These are phyloP conservation scores for Agriopis marginaria DNA, from an alignment of 2,888 invertebrate genomes.

Conservation along the genomic window DNA sequence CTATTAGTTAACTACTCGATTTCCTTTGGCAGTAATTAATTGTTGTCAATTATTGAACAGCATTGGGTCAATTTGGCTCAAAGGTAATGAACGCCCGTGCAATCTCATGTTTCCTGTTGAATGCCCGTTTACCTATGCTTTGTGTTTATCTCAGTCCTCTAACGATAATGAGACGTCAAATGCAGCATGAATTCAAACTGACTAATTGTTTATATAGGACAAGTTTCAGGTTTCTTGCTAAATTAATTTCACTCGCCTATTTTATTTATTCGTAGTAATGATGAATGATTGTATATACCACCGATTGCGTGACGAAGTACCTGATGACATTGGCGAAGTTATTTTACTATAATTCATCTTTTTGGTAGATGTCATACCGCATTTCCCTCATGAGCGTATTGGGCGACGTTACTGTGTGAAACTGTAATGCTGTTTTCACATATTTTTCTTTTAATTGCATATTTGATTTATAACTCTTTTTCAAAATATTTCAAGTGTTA, in stretches of 20 bases:
- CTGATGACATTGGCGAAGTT: constrained; percentile 40
- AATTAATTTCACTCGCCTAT: background rate
- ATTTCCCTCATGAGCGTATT: too few species aligned
- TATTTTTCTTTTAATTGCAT: too few species aligned
- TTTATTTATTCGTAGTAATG: background rate
- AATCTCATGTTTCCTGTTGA: background rate
- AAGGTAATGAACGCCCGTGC: background rate
- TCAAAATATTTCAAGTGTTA: too few species aligned
- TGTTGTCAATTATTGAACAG: background rate
- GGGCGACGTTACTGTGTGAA: background rate
- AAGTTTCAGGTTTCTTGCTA: background rate
- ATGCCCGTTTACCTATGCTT: background rate
- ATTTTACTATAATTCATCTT: background rate
- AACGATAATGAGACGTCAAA: background rate
- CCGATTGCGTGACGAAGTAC: constrained; percentile 9
- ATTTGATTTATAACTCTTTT: too few species aligned
- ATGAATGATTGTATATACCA: background rate
- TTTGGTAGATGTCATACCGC: background rate
- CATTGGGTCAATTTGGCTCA: background rate
- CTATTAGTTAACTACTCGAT: background rate
- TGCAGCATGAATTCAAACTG: background rate
- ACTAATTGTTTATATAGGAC: background rate
- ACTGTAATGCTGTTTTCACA: too few species aligned
- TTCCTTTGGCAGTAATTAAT: background rate
- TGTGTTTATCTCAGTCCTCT: background rate